These are phyloP conservation scores for Dromius quadrimaculatus DNA, from an alignment of 2,888 invertebrate genomes.

Conservation along the genomic window DNA sequence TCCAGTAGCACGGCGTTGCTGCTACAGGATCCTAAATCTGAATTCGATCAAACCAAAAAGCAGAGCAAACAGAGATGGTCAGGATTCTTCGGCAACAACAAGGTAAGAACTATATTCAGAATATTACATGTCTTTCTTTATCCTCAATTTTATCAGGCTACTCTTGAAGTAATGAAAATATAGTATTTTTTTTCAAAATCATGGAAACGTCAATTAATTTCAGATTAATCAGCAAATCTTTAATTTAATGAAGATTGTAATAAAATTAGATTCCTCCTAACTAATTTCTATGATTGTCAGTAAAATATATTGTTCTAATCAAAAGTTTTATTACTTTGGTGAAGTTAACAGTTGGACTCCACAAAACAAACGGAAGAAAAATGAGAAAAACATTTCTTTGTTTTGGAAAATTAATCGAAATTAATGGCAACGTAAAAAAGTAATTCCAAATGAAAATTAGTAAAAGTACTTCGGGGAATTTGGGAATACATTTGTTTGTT, in stretches of 20 bases:
- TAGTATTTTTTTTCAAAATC: too few species aligned
- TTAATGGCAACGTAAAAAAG: too few species aligned
- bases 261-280: neutral
- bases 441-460: too few species aligned
- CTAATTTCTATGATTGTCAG: neutral
- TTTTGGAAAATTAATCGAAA: conserved; percentile 25
- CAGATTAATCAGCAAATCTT: neutral
- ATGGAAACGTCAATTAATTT: too few species aligned
- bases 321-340: conserved; percentile 29
- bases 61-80: conserved; percentile 79
- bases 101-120: conserved; percentile 65
- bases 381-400: conserved; percentile 13
- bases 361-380: conserved; percentile 27
- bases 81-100: conserved; percentile 77
- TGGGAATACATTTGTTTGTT: too few species aligned
- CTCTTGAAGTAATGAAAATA: neutral
- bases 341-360: conserved; percentile 19
- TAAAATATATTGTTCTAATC: conserved; percentile 4
- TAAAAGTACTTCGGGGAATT: too few species aligned
- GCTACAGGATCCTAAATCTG: conserved; percentile 59
- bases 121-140: neutral
- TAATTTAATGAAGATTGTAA: neutral
- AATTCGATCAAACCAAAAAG: conserved; percentile 63
- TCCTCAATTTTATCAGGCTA: neutral
- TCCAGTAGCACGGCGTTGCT: conserved; percentile 52